These are phyloP conservation scores for Drosophila varians DNA, from an alignment of 1,140 invertebrate species.

Conservation along the genomic window DNA sequence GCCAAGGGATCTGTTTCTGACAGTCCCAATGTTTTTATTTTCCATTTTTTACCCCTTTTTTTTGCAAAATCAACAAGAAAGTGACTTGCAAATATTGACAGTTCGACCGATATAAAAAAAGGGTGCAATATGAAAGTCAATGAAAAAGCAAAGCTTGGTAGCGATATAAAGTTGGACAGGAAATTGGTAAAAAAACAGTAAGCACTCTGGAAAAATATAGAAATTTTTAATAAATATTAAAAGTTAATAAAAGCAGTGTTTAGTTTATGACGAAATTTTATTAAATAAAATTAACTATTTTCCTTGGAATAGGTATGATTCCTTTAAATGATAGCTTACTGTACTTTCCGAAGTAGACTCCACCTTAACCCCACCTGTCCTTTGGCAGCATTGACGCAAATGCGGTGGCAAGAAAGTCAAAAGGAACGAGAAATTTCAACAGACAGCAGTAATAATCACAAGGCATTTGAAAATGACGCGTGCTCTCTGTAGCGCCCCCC, in stretches of 20 bases:
- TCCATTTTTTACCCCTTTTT: not conserved
- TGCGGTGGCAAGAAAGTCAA: slow-evolving; percentile 25
- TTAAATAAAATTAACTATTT: too few species aligned
- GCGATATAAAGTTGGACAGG: slow-evolving; percentile 14
- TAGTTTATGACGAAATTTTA: too few species aligned
- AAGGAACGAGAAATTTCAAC: slow-evolving; percentile 33
- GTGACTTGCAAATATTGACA: slow-evolving; percentile 75
- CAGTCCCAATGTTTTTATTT: slow-evolving; percentile 7
- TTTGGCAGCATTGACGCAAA: slow-evolving; percentile 57
- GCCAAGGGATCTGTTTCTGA: slow-evolving; percentile 35
- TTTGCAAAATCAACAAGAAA: slow-evolving; percentile 66
- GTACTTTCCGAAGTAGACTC: slow-evolving; percentile 29
- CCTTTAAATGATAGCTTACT: not conserved
- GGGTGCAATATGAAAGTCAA: slow-evolving; percentile 30
- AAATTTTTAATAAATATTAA: not conserved
- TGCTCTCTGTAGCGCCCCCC: slow-evolving; percentile 46
- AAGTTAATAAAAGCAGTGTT: too few species aligned
- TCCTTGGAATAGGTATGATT: not conserved
- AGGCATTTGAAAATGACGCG: slow-evolving; percentile 71
- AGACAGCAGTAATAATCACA: slow-evolving; percentile 20
- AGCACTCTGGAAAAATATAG: not conserved
- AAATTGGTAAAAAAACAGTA: not conserved
- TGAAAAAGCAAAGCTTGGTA: slow-evolving; percentile 9
- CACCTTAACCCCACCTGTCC: slow-evolving; percentile 28
- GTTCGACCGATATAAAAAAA: slow-evolving; percentile 52